Percentiles rank a stretch among this genome's conserved stretches.
Evolutionary conservation across 2,888 invertebrate genomes (phyloP).

Genomic region (Scotopteryx bipunctaria): DNA sequence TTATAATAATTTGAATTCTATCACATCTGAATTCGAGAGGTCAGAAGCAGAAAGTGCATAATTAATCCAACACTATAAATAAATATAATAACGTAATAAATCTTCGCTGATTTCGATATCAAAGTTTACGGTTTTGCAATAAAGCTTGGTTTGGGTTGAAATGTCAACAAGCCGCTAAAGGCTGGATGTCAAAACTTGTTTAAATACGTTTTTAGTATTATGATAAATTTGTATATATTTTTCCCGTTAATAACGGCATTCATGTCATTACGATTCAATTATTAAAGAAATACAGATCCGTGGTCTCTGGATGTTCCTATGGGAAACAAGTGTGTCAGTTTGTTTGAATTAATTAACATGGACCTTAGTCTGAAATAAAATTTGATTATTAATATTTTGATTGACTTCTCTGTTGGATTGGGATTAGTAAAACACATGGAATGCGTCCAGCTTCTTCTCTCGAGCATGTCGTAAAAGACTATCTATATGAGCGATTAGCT

Average conservation of each 20-base stretch:
- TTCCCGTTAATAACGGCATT: neutral
- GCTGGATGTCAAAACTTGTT: constrained; percentile 29
- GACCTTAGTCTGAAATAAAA: no score
- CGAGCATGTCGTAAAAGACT: no score
- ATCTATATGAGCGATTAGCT: no score
- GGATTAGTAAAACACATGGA: no score
- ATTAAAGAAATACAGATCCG: no score
- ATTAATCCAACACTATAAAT: constrained; percentile 8
- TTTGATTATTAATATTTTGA: no score
- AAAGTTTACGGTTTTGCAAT: constrained; percentile 34
- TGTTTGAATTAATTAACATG: no score
- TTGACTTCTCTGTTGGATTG: no score
- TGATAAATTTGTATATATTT: constrained; percentile 1
- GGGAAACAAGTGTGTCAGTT: no score
- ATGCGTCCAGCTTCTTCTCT: no score
- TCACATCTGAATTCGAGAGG: constrained; percentile 7
- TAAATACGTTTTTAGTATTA: constrained; percentile 15
- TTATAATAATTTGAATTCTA: constrained; percentile 1
- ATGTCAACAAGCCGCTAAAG: constrained; percentile 32
- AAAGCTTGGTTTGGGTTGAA: constrained; percentile 30
- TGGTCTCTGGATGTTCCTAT: no score
- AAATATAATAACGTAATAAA: constrained; percentile 24
- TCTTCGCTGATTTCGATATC: constrained; percentile 30
- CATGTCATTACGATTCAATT: no score
- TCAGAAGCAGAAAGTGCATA: constrained; percentile 17